phyloP scores from a whole-genome alignment of 1,140 invertebrate genomes.

The Cyclina sinensis region DNA sequence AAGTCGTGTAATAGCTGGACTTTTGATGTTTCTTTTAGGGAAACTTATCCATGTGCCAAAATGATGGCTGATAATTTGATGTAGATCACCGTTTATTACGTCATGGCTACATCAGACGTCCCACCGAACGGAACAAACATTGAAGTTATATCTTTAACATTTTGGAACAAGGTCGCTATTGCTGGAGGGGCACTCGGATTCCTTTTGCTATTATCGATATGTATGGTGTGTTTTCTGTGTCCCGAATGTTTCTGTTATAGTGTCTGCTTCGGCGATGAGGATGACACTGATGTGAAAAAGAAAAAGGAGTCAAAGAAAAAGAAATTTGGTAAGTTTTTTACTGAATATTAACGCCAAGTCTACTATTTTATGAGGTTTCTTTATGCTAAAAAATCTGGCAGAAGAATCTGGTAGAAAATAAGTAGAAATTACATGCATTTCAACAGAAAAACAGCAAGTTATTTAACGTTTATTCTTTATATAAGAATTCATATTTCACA shows the following conservation, averaged over 20 bases:
- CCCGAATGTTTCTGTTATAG: slow-evolving; percentile 58
- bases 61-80: neutral
- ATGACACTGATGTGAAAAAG: neutral
- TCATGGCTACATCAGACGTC: neutral
- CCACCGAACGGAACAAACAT: slow-evolving; percentile 28
- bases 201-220: slow-evolving; percentile 49
- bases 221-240: slow-evolving; percentile 62
- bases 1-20: neutral
- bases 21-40: neutral
- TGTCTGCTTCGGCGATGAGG: slow-evolving; percentile 27
- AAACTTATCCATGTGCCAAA: neutral
- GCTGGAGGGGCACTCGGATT: slow-evolving; percentile 44
- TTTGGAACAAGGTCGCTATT: slow-evolving; percentile 62
- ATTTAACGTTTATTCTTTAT: too few species aligned
- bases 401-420: too few species aligned
- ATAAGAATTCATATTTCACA: too few species aligned
- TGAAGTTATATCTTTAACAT: slow-evolving; percentile 46
- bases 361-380: too few species aligned
- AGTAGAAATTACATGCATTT: too few species aligned
- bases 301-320: neutral
- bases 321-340: slow-evolving; percentile 33
- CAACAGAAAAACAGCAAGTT: too few species aligned
- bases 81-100: neutral
- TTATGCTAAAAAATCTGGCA: too few species aligned
- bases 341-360: too few species aligned